These are phyloP conservation scores for Hylia prasina DNA, from an alignment of 2,113 vertebrate genomes.

Conservation along the genomic window DNA sequence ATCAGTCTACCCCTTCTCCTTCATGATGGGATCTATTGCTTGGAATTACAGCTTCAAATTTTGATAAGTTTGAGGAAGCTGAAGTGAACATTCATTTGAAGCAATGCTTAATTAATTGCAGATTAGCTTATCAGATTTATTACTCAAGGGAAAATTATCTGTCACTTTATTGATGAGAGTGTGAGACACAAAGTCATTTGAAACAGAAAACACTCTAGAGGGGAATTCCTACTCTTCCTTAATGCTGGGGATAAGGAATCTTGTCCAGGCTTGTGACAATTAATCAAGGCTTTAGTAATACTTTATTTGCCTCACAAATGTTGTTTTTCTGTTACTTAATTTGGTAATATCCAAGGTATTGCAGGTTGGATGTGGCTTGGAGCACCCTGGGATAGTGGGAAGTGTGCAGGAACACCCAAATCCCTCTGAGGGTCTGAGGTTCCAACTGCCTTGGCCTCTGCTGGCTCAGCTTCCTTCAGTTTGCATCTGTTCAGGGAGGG, in stretches of 20 bases:
- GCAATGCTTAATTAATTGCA: constrained; percentile 1
- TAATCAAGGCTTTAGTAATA: background rate
- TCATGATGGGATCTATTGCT: background rate
- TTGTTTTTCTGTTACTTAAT: background rate
- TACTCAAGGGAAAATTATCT: background rate
- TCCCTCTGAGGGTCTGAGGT: background rate
- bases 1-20: background rate
- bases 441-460: accelerated
- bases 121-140: background rate
- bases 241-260: background rate
- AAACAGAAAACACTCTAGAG: background rate
- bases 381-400: background rate
- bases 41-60: background rate
- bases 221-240: background rate
- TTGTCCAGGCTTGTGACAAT: accelerated
- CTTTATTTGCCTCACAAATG: background rate
- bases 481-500: background rate
- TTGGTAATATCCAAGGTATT: background rate
- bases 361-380: background rate
- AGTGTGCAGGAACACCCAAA: background rate
- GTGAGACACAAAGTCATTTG: background rate
- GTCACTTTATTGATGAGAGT: background rate
- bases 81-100: background rate
- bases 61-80: background rate
- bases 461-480: background rate